Conservation (phyloP, 2,797 vertebrate genomes). For the Mormyrops attenuatus region DNA sequence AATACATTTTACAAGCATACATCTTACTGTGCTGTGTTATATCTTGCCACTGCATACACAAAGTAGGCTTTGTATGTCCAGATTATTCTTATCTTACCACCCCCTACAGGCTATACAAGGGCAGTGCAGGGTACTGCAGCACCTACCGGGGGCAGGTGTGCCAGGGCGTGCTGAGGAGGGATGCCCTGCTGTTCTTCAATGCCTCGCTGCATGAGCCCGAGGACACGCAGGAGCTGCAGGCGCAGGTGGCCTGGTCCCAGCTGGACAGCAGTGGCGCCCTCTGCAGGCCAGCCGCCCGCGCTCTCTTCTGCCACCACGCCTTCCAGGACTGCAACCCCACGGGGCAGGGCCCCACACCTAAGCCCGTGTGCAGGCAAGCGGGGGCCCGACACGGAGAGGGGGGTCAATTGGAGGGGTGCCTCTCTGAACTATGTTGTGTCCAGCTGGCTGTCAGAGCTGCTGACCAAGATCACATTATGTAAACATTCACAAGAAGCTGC, state of each 20-base stretch:
- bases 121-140: conserved; percentile 79
- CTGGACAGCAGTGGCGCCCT: conserved; percentile 69
- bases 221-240: conserved; percentile 81
- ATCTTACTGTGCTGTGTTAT: neutral
- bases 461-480: neutral
- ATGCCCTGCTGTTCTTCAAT: conserved; percentile 87
- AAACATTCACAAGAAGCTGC: neutral
- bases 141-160: conserved; percentile 83
- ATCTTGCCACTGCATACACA: neutral
- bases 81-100: too few species aligned
- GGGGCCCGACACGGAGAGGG: neutral
- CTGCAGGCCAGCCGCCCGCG: conserved; percentile 74
- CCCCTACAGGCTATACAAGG: conserved; percentile 72
- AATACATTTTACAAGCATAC: neutral
- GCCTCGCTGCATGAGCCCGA: conserved; percentile 77
- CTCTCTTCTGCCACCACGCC: conserved; percentile 79
- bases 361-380: conserved; percentile 85
- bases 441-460: neutral
- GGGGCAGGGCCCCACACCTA: conserved; percentile 72
- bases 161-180: conserved; percentile 57
- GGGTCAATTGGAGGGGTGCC: neutral
- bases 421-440: neutral
- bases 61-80: neutral
- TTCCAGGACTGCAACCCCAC: conserved; percentile 86
- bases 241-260: conserved; percentile 74